phyloP scores from a whole-genome alignment of 37 sponge, comb jelly and placozoan genomes.

The Spongilla lacustris region DNA sequence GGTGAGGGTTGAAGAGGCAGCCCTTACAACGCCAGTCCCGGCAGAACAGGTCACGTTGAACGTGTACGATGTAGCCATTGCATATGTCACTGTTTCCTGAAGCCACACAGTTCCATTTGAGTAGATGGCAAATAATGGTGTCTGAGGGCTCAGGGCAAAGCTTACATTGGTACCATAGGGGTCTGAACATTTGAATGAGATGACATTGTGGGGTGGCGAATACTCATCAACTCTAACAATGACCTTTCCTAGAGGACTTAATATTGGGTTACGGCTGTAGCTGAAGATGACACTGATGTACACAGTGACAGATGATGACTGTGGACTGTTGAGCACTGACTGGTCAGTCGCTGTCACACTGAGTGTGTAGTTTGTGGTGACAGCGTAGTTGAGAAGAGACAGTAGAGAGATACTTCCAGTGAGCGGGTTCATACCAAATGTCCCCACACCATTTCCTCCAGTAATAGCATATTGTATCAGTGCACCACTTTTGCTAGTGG shows the following conservation, averaged over 20 bases:
- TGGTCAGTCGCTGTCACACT: conserved; percentile 40
- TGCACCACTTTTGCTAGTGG: conserved; percentile 38
- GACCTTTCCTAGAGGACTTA: conserved; percentile 23
- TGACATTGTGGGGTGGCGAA: not conserved
- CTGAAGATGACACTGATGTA: conserved; percentile 34
- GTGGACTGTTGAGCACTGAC: conserved; percentile 23
- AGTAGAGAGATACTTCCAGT: conserved; percentile 47
- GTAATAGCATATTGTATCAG: conserved; percentile 45
- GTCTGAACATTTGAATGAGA: conserved; percentile 55
- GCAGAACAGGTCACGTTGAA: conserved; percentile 16
- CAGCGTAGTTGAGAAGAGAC: conserved; percentile 47
- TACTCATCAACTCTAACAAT: conserved; percentile 23
- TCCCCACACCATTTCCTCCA: conserved; percentile 53
- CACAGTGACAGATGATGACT: not conserved
- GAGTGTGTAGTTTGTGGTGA: conserved; percentile 24
- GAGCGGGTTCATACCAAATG: conserved; percentile 36
- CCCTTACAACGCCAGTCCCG: conserved; percentile 24
- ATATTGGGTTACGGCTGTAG: conserved; percentile 32
- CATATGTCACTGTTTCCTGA: conserved; percentile 5
- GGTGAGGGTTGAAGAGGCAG: conserved; percentile 15
- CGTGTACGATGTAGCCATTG: conserved; percentile 39
- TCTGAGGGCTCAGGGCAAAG: conserved; percentile 24
- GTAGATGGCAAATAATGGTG: conserved; percentile 17
- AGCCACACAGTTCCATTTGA: conserved; percentile 14
- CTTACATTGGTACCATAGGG: conserved; percentile 23